Evolutionary conservation across 2,888 invertebrate species (phyloP).

Genomic region (Euphydryas editha): DNA sequence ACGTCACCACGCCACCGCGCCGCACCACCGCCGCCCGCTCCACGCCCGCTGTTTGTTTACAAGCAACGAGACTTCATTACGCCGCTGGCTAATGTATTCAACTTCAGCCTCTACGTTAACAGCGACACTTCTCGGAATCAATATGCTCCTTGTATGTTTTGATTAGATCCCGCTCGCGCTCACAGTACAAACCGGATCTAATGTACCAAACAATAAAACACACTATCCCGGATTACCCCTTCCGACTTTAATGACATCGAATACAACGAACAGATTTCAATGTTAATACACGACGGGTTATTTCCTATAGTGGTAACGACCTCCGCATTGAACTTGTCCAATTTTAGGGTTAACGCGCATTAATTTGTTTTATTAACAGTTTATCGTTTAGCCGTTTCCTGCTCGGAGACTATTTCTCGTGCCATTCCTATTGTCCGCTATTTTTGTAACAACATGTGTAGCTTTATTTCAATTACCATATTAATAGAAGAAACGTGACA

Average conservation of each 20-base stretch:
- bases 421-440: conserved; percentile 62
- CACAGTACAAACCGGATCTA: conserved; percentile 62
- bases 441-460: conserved; percentile 42
- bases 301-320: conserved; percentile 82
- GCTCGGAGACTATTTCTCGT: conserved; percentile 59
- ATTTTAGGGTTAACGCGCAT: conserved; percentile 81
- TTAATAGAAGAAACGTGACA: background rate
- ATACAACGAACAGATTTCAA: conserved; percentile 83
- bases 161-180: conserved; percentile 71
- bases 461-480: conserved; percentile 12
- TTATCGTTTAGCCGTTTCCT: conserved; percentile 79
- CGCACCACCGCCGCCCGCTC: conserved; percentile 46
- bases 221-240: conserved; percentile 57
- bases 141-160: conserved; percentile 84
- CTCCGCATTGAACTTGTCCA: conserved; percentile 83
- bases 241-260: conserved; percentile 77
- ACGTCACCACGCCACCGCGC: conserved; percentile 46
- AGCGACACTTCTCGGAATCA: conserved; percentile 84
- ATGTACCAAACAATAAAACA: conserved; percentile 59
- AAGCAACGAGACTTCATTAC: conserved; percentile 84
- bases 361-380: conserved; percentile 82
- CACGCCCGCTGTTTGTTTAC: conserved; percentile 77
- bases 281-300: conserved; percentile 81
- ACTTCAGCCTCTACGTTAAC: conserved; percentile 84
- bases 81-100: conserved; percentile 84